phyloP scores from a whole-genome alignment of 2,113 vertebrate genomes.

The Delphinus delphis region DNA sequence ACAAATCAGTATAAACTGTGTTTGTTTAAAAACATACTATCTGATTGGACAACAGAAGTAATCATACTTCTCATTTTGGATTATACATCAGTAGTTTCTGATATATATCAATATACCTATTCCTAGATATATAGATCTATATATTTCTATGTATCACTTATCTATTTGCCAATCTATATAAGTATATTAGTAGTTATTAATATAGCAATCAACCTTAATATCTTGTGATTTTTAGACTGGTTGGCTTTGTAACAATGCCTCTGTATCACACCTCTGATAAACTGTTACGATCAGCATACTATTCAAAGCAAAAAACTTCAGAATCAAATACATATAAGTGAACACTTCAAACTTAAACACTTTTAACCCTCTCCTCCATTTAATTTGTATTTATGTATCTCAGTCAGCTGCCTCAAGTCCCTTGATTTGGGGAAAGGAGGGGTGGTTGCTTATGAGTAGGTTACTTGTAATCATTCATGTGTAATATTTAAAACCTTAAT shows the following conservation, averaged over 20 bases:
- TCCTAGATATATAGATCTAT: neutral
- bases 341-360: neutral
- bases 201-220: neutral
- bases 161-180: neutral
- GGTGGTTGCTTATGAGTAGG: neutral
- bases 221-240: neutral
- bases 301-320: neutral
- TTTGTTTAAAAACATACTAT: neutral
- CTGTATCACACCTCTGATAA: neutral
- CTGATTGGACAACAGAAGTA: neutral
- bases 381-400: neutral
- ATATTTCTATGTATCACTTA: neutral
- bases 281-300: neutral
- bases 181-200: neutral
- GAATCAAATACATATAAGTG: neutral
- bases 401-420: neutral
- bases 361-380: neutral
- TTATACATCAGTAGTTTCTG: neutral
- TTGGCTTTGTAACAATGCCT: neutral
- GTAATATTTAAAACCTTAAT: neutral
- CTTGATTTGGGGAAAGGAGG: neutral
- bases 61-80: neutral
- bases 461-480: neutral
- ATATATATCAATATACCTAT: neutral
- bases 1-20: neutral